Percentiles rank a stretch among this genome's conserved stretches.
Evolutionary conservation across 2,113 vertebrate species (phyloP).

Genomic region (Notarius quadriscutis): DNA sequence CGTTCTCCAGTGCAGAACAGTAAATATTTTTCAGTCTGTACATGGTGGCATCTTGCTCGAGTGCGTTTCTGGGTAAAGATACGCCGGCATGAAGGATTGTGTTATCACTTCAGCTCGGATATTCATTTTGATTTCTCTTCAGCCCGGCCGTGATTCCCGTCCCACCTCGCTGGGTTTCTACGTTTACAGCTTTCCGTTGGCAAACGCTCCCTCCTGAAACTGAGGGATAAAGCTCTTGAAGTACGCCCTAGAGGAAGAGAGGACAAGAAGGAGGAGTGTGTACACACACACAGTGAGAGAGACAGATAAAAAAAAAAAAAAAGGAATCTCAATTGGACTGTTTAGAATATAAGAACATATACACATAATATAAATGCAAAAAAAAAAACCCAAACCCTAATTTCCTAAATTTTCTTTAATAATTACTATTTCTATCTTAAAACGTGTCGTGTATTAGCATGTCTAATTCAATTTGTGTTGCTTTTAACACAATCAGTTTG

Average conservation of each 20-base stretch:
- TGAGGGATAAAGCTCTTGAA: conserved; percentile 97
- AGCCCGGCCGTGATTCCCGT: neutral
- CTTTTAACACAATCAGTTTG: neutral
- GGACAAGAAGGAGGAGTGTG: conserved; percentile 10
- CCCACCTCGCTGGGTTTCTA: neutral
- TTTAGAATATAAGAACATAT: neutral
- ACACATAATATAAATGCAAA: neutral
- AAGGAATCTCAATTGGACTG: neutral
- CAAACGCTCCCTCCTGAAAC: conserved; percentile 97
- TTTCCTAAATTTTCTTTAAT: neutral
- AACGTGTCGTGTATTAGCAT: neutral
- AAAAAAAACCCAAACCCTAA: too few species aligned
- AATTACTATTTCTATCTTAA: neutral
- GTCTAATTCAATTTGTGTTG: too few species aligned
- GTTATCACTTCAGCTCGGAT: neutral
- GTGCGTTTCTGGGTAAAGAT: conserved; percentile 6
- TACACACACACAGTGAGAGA: neutral
- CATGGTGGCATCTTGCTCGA: conserved; percentile 23
- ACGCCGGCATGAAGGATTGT: neutral
- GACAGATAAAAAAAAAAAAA: neutral
- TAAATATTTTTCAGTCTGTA: conserved; percentile 28
- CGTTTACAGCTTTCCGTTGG: conserved; percentile 93
- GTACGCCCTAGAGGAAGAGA: conserved; percentile 78
- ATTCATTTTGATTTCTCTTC: neutral
- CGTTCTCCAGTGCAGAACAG: conserved; percentile 13